These are phyloP conservation scores for Homalodisca vitripennis DNA, from an alignment of 1,140 invertebrate species.

Conservation along the genomic window DNA sequence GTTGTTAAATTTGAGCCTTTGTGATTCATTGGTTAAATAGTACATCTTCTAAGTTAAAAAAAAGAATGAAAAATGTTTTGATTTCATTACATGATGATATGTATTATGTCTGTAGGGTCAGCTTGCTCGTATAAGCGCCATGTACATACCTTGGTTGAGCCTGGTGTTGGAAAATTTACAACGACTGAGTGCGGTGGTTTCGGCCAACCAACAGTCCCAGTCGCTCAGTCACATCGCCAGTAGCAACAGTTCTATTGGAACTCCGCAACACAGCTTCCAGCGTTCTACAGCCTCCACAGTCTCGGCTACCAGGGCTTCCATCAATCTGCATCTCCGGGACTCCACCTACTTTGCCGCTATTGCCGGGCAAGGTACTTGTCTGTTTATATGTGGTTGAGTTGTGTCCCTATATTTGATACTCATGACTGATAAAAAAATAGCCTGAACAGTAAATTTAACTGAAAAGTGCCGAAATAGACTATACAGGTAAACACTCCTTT, in stretches of 20 bases:
- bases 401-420: too few relatives aligned
- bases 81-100: too few relatives aligned
- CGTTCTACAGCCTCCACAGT: constrained; percentile 39
- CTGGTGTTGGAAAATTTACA: constrained; percentile 81
- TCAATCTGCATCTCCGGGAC: constrained; percentile 59
- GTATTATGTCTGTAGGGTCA: constrained; percentile 63
- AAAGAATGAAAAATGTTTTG: too few relatives aligned
- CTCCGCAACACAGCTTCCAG: constrained; percentile 50
- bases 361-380: constrained; percentile 63
- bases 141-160: constrained; percentile 88
- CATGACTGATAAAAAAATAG: too few relatives aligned
- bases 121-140: constrained; percentile 79
- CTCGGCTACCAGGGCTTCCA: constrained; percentile 51
- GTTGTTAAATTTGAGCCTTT: too few relatives aligned
- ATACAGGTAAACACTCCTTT: too few relatives aligned
- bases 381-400: too few relatives aligned
- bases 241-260: constrained; percentile 43
- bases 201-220: not conserved
- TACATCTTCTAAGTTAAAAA: too few relatives aligned
- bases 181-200: constrained; percentile 51
- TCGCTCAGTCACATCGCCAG: constrained; percentile 22
- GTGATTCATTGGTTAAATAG: too few relatives aligned
- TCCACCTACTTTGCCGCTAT: constrained; percentile 76
- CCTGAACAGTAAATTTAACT: too few relatives aligned
- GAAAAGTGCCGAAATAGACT: too few relatives aligned